Evolutionary conservation across 2,113 vertebrate genomes (phyloP), one percentile per base, ranked within the genome.

Genomic region (Mormyrus iriodes): DNA sequence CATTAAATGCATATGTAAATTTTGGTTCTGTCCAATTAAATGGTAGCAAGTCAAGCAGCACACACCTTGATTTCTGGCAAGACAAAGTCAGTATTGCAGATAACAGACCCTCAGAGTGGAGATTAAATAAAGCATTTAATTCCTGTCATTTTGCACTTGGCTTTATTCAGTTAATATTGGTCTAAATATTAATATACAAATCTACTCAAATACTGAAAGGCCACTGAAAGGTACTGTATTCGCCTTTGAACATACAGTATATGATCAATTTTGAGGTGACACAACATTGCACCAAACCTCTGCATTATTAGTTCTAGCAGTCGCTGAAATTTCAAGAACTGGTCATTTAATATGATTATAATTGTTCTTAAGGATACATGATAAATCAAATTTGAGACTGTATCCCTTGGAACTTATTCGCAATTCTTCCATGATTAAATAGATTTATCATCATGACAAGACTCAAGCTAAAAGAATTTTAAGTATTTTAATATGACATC

Each of bases 371-470:
- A 39, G 73, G 15, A 17, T 79, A 39, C 31, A 79, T 42, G 15
- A 79, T 42, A 79, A 79, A 35, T 79, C 31, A 42, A 79, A 79
- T 7, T 35, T 79, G 35, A 39, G 73, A 42, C 5, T 6, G 6
- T 42, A 42, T 79, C 17, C 73, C 73, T 39, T 79, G 35, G 3
- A 15, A 79, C 42, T 42, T 39, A 76, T 6, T 69, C 4, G 42
- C 42, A 19, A 42, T 76, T 76, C 35, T 76, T 76, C 35, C 17
- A 39, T 35, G 69, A 35, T 76, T 39, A 35, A 76, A 5, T 42
- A 79, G 35, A 79, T 79, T 79, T 79, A 42, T 79, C 73, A 79
- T 79, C 35, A 79, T 79, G 61, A 69, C 61, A 79, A 79, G 15
- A 79, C 69, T 76, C 69, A 76, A 76, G 19, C 73, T 42, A 42